Base-by-base conservation (phyloP, 2,888 invertebrate species). In the Coleophora flavipennella region DNA sequence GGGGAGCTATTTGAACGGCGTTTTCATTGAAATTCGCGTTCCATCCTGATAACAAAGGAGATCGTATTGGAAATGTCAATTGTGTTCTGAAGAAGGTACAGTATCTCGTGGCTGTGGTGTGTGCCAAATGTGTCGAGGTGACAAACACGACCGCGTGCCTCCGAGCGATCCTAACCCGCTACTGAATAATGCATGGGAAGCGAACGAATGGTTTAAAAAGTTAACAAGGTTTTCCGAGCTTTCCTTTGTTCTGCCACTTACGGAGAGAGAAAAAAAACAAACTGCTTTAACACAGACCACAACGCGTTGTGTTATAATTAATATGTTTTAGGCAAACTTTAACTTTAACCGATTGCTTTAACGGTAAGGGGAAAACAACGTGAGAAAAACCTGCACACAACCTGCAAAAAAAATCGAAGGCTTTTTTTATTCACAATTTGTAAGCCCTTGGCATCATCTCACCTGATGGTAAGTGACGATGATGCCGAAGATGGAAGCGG, bases 221-320 rank as follows among this genome's bases (percentile, higher is more conserved):
- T 79, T 80, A 79, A 80, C 79, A 77, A 79, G 78, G 67, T 81
- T 79, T 77, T 69, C 73, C 69, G 66, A 72, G 73, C 65, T 78
- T 79, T 74, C 69, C 77, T 74, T 78, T 80, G 75, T 77, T 75
- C 70, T 67, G 67, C 63, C 67, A 64, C 68, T 74, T 70, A 63
- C 66, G 50, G 60, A 62, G 66, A 64, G 20, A 20, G 6, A 20
- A 20, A 20, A 3, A 67, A 73, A 78, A 71, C 73, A 71, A 72
- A 77, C 76, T 73, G 68, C 74, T 63, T 66, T 56, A 59, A 66
- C 64, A 51, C 57, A 55, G 59, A 55, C 42, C 43, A 50, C 49
- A 50, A 48, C 51, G 32, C 28, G 25, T 28, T 32, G 14, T 31
- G 38, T 58, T 52, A 53, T 51, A 48, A 53, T 49, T 51, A 50